Conservation (phyloP, 2,113 vertebrate genomes). For the Chamaetylas fuelleborni region DNA sequence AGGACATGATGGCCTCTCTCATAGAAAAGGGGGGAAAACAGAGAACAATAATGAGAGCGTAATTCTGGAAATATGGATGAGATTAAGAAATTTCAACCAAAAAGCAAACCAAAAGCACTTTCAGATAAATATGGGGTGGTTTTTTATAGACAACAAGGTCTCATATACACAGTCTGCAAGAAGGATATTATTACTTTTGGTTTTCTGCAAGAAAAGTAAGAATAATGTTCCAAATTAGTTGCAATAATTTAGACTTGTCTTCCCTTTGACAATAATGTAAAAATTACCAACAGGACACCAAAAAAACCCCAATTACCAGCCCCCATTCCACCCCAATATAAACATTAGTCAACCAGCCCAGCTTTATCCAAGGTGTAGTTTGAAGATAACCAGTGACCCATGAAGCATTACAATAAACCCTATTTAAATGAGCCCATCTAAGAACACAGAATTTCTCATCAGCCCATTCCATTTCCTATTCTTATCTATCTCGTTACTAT, state of each 20-base stretch:
- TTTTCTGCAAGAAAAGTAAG: background rate
- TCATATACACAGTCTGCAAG: background rate
- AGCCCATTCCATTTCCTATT: background rate
- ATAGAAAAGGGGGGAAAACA: rapidly evolving
- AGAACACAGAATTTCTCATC: background rate
- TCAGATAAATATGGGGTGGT: background rate
- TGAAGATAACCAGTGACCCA: background rate
- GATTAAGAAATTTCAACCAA: background rate
- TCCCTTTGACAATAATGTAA: background rate
- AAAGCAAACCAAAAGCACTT: background rate
- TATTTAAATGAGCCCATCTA: background rate
- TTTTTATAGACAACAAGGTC: background rate
- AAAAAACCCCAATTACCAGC: background rate
- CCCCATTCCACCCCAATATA: background rate
- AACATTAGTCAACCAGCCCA: background rate
- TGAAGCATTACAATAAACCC: background rate
- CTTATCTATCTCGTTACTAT: background rate
- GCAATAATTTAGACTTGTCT: background rate
- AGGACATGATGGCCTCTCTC: background rate
- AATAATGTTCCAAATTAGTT: background rate
- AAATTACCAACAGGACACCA: background rate
- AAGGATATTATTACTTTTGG: background rate
- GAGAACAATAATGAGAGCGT: background rate
- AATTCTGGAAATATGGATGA: background rate
- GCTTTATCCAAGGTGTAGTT: background rate